Percentiles rank a stretch among this genome's conserved stretches.
These are phyloP conservation scores for Amphiura filiformis DNA, from an alignment of 35 echinoderm and acorn worm species.

Conservation along the genomic window DNA sequence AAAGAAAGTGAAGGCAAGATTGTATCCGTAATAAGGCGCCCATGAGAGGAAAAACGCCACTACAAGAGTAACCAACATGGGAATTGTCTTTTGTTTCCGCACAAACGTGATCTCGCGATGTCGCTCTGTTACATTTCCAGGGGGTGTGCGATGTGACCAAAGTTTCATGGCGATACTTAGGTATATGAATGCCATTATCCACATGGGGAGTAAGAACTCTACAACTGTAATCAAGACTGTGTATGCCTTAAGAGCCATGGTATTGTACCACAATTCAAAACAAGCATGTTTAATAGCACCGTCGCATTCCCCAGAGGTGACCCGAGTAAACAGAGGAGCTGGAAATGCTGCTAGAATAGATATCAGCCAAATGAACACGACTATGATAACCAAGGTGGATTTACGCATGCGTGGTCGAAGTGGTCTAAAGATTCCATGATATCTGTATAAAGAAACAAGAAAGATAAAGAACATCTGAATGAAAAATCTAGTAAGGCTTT, in stretches of 20 bases:
- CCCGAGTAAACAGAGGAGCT: constrained; percentile 47
- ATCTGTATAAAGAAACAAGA: constrained; percentile 62
- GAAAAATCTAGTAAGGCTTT: no score
- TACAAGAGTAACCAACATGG: constrained; percentile 88
- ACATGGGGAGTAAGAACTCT: constrained; percentile 88
- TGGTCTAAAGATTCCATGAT: constrained; percentile 94
- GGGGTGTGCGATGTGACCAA: constrained; percentile 84
- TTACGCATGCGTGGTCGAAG: constrained; percentile 91
- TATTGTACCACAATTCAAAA: constrained; percentile 56
- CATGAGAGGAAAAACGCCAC: constrained; percentile 92
- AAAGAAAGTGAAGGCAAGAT: constrained; percentile 51
- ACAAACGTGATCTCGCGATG: constrained; percentile 82
- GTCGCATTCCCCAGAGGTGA: constrained; percentile 23
- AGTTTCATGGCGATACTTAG: constrained; percentile 85
- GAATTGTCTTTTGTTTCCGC: constrained; percentile 94
- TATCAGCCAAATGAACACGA: constrained; percentile 68
- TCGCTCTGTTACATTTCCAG: constrained; percentile 68
- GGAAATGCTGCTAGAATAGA: constrained; percentile 78
- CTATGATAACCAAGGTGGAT: constrained; percentile 52
- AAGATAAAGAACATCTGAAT: no score
- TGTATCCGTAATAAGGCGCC: constrained; percentile 90
- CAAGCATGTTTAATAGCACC: constrained; percentile 29
- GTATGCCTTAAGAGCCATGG: constrained; percentile 43
- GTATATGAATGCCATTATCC: constrained; percentile 83
- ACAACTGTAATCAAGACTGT: constrained; percentile 47